A percentile compares a stretch with the other conserved stretches of the same genome.
Conservation (phyloP, 2,113 vertebrate species). For the Malurus elegans region DNA sequence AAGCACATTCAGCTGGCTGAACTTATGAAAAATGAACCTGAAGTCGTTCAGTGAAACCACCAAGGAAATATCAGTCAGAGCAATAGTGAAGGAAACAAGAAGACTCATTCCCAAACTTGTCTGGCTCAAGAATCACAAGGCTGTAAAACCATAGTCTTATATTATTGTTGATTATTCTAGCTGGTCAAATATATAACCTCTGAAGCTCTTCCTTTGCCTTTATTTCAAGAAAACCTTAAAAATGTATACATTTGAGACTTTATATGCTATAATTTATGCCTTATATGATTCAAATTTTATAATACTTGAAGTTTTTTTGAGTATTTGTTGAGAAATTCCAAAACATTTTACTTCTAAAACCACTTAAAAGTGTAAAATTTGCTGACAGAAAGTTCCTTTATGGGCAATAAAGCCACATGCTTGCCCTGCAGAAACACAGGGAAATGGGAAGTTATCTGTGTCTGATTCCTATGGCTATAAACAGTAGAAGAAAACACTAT, state of each 20-base stretch:
- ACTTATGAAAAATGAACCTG: background rate
- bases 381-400: background rate
- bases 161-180: background rate
- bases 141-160: background rate
- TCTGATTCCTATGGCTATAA: background rate
- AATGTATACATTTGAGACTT: background rate
- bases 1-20: background rate
- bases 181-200: background rate
- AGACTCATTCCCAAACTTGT: background rate
- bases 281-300: background rate
- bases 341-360: constrained; percentile 10
- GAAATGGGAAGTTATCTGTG: background rate
- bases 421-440: background rate
- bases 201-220: background rate
- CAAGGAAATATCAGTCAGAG: background rate
- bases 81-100: background rate
- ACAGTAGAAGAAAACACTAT: background rate
- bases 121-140: background rate
- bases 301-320: background rate
- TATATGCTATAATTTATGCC: background rate
- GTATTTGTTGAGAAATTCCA: background rate
- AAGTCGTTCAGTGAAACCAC: background rate
- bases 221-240: background rate
- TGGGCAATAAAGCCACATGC: background rate
- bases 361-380: background rate